Conservation (phyloP, 2,797 vertebrate species). For the Rachycentron canadum region DNA sequence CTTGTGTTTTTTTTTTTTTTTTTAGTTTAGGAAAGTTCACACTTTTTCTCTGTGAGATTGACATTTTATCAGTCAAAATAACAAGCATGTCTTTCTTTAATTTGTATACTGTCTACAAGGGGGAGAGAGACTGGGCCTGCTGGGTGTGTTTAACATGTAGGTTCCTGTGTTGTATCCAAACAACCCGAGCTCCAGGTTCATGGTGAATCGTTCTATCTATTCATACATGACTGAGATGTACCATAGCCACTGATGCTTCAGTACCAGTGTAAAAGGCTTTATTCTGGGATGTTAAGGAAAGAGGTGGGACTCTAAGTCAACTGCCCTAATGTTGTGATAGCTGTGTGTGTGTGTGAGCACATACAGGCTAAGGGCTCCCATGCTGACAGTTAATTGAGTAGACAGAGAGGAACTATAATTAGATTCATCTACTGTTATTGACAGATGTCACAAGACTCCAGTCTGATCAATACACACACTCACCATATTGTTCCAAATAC, state of each 20-base stretch:
- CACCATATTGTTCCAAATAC: conserved; percentile 81
- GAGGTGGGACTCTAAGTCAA: conserved; percentile 77
- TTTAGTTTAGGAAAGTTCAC: neutral
- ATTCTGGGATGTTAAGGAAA: conserved; percentile 60
- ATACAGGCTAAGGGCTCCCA: conserved; percentile 78
- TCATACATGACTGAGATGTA: conserved; percentile 2
- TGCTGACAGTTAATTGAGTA: conserved; percentile 81
- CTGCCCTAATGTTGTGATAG: conserved; percentile 68
- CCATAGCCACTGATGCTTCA: conserved; percentile 38
- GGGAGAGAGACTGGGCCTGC: neutral
- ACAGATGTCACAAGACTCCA: conserved; percentile 72
- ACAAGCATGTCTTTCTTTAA: neutral
- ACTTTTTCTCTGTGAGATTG: neutral
- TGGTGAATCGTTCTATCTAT: conserved; percentile 5
- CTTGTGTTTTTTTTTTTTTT: neutral
- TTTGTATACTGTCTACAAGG: conserved; percentile 7
- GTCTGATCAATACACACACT: conserved; percentile 80
- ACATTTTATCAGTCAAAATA: conserved; percentile 9
- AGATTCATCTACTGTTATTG: conserved; percentile 84
- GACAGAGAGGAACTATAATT: conserved; percentile 81
- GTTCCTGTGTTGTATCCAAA: conserved; percentile 9
- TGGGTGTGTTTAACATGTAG: conserved; percentile 21
- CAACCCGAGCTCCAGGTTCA: neutral
- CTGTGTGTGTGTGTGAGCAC: conserved; percentile 29
- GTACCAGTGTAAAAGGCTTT: conserved; percentile 57